Base-by-base conservation (phyloP, 2,888 invertebrate species). In the Macaria liturata region DNA sequence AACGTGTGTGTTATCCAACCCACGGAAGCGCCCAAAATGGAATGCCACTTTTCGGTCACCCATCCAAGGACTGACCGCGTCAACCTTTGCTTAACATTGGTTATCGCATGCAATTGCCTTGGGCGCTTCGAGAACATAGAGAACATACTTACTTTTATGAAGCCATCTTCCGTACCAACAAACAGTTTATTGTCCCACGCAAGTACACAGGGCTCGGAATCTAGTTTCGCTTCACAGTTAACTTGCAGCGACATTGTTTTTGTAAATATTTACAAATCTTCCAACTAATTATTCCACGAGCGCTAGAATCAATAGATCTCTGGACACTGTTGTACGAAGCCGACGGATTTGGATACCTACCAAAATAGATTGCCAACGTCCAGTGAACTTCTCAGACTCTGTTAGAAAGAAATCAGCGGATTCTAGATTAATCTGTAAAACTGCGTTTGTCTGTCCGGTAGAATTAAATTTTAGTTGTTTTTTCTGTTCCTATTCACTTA, bases 141-240 rank as follows among this genome's bases (percentile, higher is more conserved):
- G 20, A 20, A 20, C 20, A 20, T 8, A 80, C 84, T 84, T 76
- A 90, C 91, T 66, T 78, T 79, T 61, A 91, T 83, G 32, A 71
- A 77, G 44, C 91, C 91, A 66, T 82, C 82, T 69, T 87, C 90
- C 30, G 80, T 77, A 31, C 90, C 91, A 58, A 88, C 79, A 71
- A 80, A 88, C 43, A 91, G 70, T 65, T 80, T 79, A 9, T 70
- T 70, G 59, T 86, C 81, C 85, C 83, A 91, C 49, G 83, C 79
- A 37, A 84, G 66, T 20, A 90, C 84, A 73, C 84, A 85, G 1
- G 91, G 89, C 59, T 88, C 90, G 0, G 83, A 80, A 32, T 83
- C 84, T 30, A 89, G 57, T 74, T 83, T 85, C 3, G 68, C 64
- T 75, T 91, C 88, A 39, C 59, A 57, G 58, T 79, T 82, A 60